Evolutionary conservation across 2,888 invertebrate genomes (phyloP), one percentile per base, ranked within the genome.

Genomic region (Alcis repandata): DNA sequence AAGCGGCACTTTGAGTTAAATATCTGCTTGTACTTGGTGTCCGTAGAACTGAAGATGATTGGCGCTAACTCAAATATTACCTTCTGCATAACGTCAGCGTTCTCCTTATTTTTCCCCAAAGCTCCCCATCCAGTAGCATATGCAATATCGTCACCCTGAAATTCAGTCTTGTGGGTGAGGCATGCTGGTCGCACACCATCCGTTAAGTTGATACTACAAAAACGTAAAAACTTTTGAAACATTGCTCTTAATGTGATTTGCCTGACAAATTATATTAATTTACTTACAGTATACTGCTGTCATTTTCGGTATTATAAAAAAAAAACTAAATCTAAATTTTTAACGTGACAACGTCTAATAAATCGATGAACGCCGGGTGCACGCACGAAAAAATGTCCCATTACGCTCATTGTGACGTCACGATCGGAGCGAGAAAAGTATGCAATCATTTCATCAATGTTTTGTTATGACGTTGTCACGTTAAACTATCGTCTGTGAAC

Each of bases 91-190:
- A 67, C 62, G 32, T 85, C 80, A 7, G 84, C 69, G 1, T 60
- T 45, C 0, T 58, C 52, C 4, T 79, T 64, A 6, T 71, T 68
- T 40, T 76, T 71, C 27, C 76, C 71, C 1, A 77, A 70, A 0
- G 74, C 70, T 0, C 86, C 85, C 84, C 84, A 86, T 0, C 86
- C 86, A 0, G 80, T 78, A 0, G 80, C 84, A 7, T 63, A 36
- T 7, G 59, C 51, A 19, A 33, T 43, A 9, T 45, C 36, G 15
- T 59, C 59, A 1, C 8, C 11, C 2, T 1, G 1, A 51, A 59
- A 0, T 77, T 81, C 0, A 27, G 20, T 0, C 71, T 72, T 8
- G 68, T 46, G 46, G 74, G 73, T 0, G 9, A 86, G 70, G 45
- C 85, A 86, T 0, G 84, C 85, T 7, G 76, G 76, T 17, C 69